Evolutionary conservation across 2,113 vertebrate genomes (phyloP).

Genomic region (Lipotes vexillifer): DNA sequence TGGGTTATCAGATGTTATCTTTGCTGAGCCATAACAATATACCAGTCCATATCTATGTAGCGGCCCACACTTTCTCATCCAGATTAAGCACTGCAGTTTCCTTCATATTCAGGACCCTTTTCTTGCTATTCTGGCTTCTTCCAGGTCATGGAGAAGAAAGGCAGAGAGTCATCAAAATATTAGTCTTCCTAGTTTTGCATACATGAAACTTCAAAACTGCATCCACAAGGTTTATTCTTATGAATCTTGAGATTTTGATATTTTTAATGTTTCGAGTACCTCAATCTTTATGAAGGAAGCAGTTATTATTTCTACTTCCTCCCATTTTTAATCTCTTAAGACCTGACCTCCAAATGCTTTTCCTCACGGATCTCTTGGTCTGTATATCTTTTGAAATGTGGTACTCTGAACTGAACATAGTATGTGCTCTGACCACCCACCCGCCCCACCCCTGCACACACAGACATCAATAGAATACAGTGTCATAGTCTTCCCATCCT

Average conservation of each 20-base stretch:
- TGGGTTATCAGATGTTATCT: neutral
- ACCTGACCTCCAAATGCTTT: neutral
- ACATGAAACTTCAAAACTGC: neutral
- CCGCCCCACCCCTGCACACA: no score
- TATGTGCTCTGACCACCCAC: neutral
- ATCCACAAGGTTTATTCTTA: neutral
- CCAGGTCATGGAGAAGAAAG: neutral
- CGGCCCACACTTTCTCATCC: neutral
- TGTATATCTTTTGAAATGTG: neutral
- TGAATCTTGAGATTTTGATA: neutral
- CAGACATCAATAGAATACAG: neutral
- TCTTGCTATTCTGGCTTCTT: neutral
- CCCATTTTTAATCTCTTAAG: neutral
- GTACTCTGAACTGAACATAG: neutral
- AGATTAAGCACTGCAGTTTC: neutral
- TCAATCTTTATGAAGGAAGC: neutral
- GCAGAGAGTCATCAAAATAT: neutral
- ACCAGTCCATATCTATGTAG: neutral
- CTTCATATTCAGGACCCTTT: neutral
- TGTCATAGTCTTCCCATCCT: neutral
- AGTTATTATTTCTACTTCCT: neutral
- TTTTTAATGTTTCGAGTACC: neutral
- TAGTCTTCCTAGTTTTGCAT: neutral
- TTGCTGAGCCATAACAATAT: neutral
- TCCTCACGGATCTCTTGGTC: neutral